These are phyloP conservation scores for Trididemnum miniatum DNA, from an alignment of 23 tunicate species.

Conservation along the genomic window DNA sequence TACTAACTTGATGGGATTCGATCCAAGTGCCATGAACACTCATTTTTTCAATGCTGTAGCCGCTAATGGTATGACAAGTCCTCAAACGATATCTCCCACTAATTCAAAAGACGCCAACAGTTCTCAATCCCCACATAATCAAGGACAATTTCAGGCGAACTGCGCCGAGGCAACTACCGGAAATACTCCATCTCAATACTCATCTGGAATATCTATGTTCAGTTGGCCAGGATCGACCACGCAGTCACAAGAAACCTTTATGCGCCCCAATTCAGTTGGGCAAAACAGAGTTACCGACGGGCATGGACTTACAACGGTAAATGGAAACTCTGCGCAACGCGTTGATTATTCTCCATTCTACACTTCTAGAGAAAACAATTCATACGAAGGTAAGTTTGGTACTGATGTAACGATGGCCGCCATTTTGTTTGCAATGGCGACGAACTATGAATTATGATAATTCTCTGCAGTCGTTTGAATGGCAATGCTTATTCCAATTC, in stretches of 20 bases:
- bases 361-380: slow-evolving; percentile 50
- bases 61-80: slow-evolving; percentile 75
- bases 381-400: slow-evolving; percentile 82
- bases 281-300: slow-evolving; percentile 53
- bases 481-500: too few relatives aligned
- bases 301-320: slow-evolving; percentile 43
- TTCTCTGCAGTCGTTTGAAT: too few relatives aligned
- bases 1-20: slow-evolving; percentile 70
- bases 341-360: slow-evolving; percentile 81
- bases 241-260: slow-evolving; percentile 72
- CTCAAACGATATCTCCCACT: slow-evolving; percentile 70
- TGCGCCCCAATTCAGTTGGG: slow-evolving; percentile 60
- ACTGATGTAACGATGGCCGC: too few relatives aligned
- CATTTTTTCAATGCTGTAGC: slow-evolving; percentile 77
- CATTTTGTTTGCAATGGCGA: slow-evolving; percentile 4
- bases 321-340: slow-evolving; percentile 64
- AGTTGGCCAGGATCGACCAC: slow-evolving; percentile 85
- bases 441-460: too few relatives aligned
- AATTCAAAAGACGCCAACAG: slow-evolving; percentile 59
- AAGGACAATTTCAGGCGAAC: slow-evolving; percentile 36
- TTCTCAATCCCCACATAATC: slow-evolving; percentile 62
- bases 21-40: slow-evolving; percentile 45
- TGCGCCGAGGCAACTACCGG: slow-evolving; percentile 45
- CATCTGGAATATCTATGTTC: slow-evolving; percentile 61
- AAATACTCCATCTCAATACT: slow-evolving; percentile 60